A percentile compares a stretch with the other conserved stretches of the same genome.
Conservation (phyloP, 2,888 invertebrate genomes). For the Lasiommata megera region DNA sequence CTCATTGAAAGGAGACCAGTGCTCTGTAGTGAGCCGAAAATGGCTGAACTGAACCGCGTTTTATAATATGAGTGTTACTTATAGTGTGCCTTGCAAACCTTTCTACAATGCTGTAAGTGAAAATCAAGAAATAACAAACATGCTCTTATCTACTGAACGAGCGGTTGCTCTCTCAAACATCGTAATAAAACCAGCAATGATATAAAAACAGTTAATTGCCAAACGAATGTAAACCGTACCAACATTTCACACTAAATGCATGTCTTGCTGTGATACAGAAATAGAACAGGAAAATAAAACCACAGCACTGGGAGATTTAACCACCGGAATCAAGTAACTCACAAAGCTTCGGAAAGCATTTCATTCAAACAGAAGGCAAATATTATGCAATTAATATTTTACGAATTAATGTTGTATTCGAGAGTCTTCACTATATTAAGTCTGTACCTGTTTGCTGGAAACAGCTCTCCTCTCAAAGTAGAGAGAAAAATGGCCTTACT, state of each 20-base stretch:
- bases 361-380: not conserved
- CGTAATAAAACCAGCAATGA: conserved; percentile 62
- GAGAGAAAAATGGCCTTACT: too few species aligned
- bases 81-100: too few species aligned
- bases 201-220: conserved; percentile 71
- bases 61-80: too few species aligned
- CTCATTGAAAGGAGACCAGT: too few species aligned
- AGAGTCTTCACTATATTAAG: too few species aligned
- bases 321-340: conserved; percentile 8
- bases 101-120: not conserved
- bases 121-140: not conserved
- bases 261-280: conserved; percentile 58
- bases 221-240: conserved; percentile 61
- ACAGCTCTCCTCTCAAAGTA: too few species aligned
- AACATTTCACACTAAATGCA: conserved; percentile 57
- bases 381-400: not conserved
- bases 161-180: not conserved
- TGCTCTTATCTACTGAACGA: not conserved
- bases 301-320: conserved; percentile 12
- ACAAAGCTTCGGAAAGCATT: not conserved
- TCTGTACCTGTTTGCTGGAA: too few species aligned
- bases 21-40: too few species aligned
- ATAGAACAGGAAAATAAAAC: conserved; percentile 44
- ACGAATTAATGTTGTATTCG: not conserved
- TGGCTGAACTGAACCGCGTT: too few species aligned